Percentiles rank a stretch among this genome's conserved stretches.
phyloP scores from a whole-genome alignment of 2,797 vertebrate genomes.

The Phrynocephalus vlangalii region DNA sequence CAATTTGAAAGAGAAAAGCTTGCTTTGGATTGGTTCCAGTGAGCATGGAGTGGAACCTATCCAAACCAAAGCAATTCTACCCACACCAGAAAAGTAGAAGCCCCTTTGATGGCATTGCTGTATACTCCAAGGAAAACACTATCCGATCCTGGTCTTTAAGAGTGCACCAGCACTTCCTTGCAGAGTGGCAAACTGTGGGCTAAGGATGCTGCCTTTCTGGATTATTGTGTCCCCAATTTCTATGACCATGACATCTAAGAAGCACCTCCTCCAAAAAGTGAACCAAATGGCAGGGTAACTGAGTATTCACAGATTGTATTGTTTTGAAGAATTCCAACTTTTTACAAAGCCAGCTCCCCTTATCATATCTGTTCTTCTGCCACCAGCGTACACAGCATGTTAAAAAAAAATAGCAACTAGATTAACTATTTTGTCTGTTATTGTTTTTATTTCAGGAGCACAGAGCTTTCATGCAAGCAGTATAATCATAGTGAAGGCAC shows the following conservation, averaged over 20 bases:
- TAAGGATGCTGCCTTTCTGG: background rate
- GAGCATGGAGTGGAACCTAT: too few species aligned
- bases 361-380: background rate
- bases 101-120: too few species aligned
- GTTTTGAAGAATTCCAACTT: background rate
- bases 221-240: background rate
- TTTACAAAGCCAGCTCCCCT: background rate
- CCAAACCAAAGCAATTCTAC: too few species aligned
- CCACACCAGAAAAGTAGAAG: too few species aligned
- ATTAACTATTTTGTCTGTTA: too few species aligned
- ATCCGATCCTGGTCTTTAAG: too few species aligned
- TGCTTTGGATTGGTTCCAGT: too few species aligned
- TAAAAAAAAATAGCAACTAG: background rate
- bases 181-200: too few species aligned
- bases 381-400: background rate
- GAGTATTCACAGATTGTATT: background rate
- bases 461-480: background rate
- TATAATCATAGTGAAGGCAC: background rate
- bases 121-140: too few species aligned
- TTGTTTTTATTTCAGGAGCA: background rate
- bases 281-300: background rate
- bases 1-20: too few species aligned
- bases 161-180: too few species aligned
- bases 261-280: background rate
- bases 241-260: background rate